Evolutionary conservation across 2,888 invertebrate genomes (phyloP), one percentile per base, ranked within the genome.

Genomic region (Augochlorella aurata): DNA sequence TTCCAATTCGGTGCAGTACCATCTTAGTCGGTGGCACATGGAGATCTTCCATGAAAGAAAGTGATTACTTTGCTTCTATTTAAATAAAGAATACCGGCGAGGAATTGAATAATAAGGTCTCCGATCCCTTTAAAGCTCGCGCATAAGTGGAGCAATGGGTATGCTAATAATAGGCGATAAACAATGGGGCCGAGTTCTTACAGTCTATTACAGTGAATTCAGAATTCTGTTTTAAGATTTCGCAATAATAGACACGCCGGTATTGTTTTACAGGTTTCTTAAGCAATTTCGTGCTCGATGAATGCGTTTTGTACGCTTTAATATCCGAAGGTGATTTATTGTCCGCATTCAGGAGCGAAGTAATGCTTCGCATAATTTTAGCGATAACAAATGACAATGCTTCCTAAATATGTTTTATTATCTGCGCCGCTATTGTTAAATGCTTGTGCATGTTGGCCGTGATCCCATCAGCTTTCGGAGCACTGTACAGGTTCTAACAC

Each of bases 121-220:
- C n/a, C 44, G 14, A 50, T 77, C 58, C 71, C 47, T 52, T 52
- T 58, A 63, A 78, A 72, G 45, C 50, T 58, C 71, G 21, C 2
- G 58, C 52, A 21, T n/a, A 49, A 70, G n/a, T 50, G 61, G 38
- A 68, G 80, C 73, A 81, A 65, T 79, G 73, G 72, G 38, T 80
- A 81, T 79, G 79, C 68, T 73, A 81, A 81, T 73, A 81, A 79
- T 50, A 73, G 73, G 79, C 73, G 72, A 54, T 79, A 81, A 73
- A 79, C 73, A 81, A 81, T 79, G 24, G 29, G 21, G 21, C 38
- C 16, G 21, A 38, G 61, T 54, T 21, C 73, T 68, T 63, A 63
- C 38, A n/a, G 21, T 44, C 47, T 67, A n/a, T 67, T 63, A 63
- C 45, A 54, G 50, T 4, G 65, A 79, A 79, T 65, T 69, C 73